A percentile compares a stretch with the other conserved stretches of the same genome.
phyloP scores from a whole-genome alignment of 2,113 vertebrate species.

The Cichladusa arquata region DNA sequence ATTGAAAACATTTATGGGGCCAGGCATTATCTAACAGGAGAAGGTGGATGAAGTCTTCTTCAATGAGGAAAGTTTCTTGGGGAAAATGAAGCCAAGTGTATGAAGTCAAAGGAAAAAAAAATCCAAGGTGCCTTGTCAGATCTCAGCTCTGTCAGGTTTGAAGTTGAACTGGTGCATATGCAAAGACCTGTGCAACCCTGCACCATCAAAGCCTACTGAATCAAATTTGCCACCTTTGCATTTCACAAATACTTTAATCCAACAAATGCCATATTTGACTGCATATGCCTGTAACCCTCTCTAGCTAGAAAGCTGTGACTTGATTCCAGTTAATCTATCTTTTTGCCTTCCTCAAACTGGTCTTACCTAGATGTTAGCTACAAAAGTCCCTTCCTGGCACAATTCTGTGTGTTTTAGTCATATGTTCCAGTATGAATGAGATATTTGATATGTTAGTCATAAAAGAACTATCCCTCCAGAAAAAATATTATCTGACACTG shows the following conservation, averaged over 20 bases:
- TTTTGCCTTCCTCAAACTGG: neutral
- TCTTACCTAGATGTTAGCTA: neutral
- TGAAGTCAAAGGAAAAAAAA: neutral
- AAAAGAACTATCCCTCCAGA: conserved; percentile 2
- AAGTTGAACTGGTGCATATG: neutral
- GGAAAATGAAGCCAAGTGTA: neutral
- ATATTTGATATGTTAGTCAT: conserved; percentile 7
- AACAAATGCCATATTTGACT: neutral
- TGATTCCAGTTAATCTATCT: neutral
- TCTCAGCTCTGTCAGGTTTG: neutral
- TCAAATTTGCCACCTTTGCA: neutral
- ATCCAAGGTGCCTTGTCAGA: neutral
- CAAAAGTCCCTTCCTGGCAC: neutral
- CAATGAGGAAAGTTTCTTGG: neutral
- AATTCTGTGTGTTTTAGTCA: neutral
- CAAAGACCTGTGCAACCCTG: neutral
- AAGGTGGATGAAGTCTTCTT: neutral
- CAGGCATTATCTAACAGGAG: neutral
- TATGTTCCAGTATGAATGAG: neutral
- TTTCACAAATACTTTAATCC: neutral
- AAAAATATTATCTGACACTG: neutral
- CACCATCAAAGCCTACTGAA: neutral
- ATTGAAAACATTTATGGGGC: neutral
- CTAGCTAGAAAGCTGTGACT: neutral
- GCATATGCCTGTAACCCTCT: neutral